Evolutionary conservation across 2,888 invertebrate species (phyloP).

Genomic region (Nycteola revayana): DNA sequence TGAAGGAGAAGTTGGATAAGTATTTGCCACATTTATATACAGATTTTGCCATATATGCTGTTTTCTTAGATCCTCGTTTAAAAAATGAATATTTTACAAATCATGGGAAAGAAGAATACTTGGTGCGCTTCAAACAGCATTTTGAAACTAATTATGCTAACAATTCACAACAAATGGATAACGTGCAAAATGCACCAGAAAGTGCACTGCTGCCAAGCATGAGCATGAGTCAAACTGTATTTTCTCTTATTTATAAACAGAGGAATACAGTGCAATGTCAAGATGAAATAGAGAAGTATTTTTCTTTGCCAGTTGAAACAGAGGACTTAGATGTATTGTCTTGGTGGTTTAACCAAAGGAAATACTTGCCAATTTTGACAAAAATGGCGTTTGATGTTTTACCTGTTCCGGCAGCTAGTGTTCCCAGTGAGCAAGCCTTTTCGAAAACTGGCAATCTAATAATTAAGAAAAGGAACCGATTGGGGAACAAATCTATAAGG

Average conservation of each 20-base stretch:
- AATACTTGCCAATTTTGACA: not conserved
- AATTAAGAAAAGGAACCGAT: not conserved
- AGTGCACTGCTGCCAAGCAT: too few relatives aligned
- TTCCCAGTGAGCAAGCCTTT: too few relatives aligned
- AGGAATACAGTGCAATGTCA: not conserved
- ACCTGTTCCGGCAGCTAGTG: not conserved
- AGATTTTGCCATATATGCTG: conserved; percentile 8
- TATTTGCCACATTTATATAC: conserved; percentile 4
- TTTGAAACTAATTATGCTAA: too few relatives aligned
- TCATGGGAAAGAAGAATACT: too few relatives aligned
- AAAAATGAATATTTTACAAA: too few relatives aligned
- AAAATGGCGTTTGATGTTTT: not conserved
- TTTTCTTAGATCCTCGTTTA: conserved; percentile 6
- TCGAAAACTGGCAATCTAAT: not conserved
- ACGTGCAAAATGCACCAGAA: too few relatives aligned
- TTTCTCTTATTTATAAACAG: not conserved
- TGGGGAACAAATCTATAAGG: not conserved
- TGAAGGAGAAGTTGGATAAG: conserved; percentile 7
- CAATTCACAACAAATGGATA: too few relatives aligned
- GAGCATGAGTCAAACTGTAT: not conserved
- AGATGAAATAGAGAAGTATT: not conserved
- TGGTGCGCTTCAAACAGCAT: too few relatives aligned
- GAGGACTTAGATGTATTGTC: not conserved
- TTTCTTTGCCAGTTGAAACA: not conserved
- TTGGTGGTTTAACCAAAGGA: not conserved